Percentiles rank a stretch among this genome's conserved stretches.
These are phyloP conservation scores for Peromyscus aztecus DNA, from an alignment of 2,797 vertebrate species.

Conservation along the genomic window DNA sequence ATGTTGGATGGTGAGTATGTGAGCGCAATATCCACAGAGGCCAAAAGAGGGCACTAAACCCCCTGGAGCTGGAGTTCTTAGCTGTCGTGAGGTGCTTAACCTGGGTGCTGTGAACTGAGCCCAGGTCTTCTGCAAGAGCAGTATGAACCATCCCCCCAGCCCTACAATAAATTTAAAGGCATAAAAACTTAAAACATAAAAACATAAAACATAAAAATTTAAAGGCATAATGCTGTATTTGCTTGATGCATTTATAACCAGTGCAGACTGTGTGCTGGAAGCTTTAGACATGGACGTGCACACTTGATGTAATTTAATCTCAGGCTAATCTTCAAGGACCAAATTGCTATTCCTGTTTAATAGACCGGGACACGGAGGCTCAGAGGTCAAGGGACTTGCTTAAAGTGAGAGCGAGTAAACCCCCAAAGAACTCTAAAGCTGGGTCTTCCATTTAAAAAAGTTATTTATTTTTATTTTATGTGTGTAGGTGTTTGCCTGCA, in stretches of 20 bases:
- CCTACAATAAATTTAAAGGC: slow-evolving; percentile 29
- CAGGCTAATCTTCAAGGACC: slow-evolving; percentile 6
- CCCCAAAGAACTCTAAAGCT: not conserved
- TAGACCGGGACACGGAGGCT: not conserved
- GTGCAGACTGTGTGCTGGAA: not conserved
- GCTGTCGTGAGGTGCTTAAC: not conserved
- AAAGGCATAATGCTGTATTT: not conserved
- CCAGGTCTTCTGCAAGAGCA: not conserved
- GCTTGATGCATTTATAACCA: not conserved
- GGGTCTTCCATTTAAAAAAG: not conserved
- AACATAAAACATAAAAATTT: no score
- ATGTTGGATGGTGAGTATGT: not conserved
- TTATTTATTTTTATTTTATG: not conserved
- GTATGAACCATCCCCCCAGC: not conserved
- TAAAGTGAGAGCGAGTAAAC: not conserved
- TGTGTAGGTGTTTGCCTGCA: not conserved
- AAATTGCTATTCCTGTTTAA: slow-evolving; percentile 29
- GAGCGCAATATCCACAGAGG: not conserved
- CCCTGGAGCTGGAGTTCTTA: not conserved
- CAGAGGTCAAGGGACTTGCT: not conserved
- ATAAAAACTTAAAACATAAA: no score
- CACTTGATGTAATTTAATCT: slow-evolving; percentile 51
- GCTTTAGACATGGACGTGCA: not conserved
- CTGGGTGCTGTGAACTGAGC: not conserved
- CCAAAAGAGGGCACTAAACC: not conserved